These are phyloP conservation scores for Phorcus lineatus DNA, from an alignment of 2,888 invertebrate genomes.

Conservation along the genomic window DNA sequence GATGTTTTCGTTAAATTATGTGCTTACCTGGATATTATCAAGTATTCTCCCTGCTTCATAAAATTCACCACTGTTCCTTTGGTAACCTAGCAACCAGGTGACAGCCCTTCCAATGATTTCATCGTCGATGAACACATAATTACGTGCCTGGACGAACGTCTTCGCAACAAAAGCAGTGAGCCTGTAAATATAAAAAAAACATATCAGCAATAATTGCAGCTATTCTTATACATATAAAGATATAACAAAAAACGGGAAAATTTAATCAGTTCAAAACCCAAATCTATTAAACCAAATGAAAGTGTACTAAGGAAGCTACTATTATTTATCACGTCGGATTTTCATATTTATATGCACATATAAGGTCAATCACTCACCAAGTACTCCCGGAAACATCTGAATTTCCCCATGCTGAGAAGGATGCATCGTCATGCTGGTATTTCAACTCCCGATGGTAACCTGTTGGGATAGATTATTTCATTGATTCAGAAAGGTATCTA, in stretches of 20 bases:
- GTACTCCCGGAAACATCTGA: slow-evolving; percentile 84
- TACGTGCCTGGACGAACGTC: slow-evolving; percentile 54
- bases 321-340: too few relatives aligned
- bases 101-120: slow-evolving; percentile 43
- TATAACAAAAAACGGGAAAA: background rate
- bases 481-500: background rate
- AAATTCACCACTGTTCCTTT: slow-evolving; percentile 74
- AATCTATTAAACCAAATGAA: too few relatives aligned
- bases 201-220: background rate
- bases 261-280: too few relatives aligned
- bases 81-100: slow-evolving; percentile 76
- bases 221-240: too few relatives aligned
- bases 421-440: slow-evolving; percentile 90
- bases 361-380: slow-evolving; percentile 79
- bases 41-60: slow-evolving; percentile 53
- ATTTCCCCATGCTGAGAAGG: slow-evolving; percentile 90
- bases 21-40: slow-evolving; percentile 33
- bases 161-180: slow-evolving; percentile 58
- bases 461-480: slow-evolving; percentile 33
- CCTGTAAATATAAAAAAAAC: slow-evolving; percentile 37
- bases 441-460: slow-evolving; percentile 93
- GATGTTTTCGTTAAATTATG: slow-evolving; percentile 5
- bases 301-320: too few relatives aligned
- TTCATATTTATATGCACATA: too few relatives aligned
- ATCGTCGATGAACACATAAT: slow-evolving; percentile 83